These are phyloP conservation scores for Anoplopoma fimbria DNA, from an alignment of 2,113 vertebrate species.

Conservation along the genomic window DNA sequence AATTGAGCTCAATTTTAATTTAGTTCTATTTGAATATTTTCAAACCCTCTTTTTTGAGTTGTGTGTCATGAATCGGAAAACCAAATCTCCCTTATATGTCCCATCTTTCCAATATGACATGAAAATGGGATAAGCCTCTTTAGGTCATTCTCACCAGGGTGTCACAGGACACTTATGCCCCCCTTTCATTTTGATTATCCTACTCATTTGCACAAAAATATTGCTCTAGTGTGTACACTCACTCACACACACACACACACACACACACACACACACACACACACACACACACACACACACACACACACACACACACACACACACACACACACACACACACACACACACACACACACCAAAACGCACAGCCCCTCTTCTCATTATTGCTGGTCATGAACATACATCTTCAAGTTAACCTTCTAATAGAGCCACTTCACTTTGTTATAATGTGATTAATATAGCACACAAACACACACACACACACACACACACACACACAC, in stretches of 20 bases:
- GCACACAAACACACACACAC: neutral
- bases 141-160: neutral
- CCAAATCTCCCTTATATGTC: neutral
- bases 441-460: slow-evolving; percentile 11
- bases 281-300: neutral
- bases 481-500: neutral
- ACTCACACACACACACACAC: neutral
- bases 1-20: no score
- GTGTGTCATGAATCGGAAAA: neutral
- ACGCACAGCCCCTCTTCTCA: neutral
- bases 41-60: neutral
- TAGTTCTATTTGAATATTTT: no score
- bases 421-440: slow-evolving; percentile 14
- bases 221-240: no score
- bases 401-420: slow-evolving; percentile 17
- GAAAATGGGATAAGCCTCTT: neutral
- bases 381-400: slow-evolving; percentile 29
- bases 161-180: neutral
- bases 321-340: neutral
- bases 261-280: neutral
- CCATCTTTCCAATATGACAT: neutral
- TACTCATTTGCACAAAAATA: neutral
- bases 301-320: neutral
- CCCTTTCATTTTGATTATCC: neutral
- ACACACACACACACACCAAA: neutral